These are phyloP conservation scores for Borostomias antarcticus DNA, from an alignment of 2,797 vertebrate genomes.

Conservation along the genomic window DNA sequence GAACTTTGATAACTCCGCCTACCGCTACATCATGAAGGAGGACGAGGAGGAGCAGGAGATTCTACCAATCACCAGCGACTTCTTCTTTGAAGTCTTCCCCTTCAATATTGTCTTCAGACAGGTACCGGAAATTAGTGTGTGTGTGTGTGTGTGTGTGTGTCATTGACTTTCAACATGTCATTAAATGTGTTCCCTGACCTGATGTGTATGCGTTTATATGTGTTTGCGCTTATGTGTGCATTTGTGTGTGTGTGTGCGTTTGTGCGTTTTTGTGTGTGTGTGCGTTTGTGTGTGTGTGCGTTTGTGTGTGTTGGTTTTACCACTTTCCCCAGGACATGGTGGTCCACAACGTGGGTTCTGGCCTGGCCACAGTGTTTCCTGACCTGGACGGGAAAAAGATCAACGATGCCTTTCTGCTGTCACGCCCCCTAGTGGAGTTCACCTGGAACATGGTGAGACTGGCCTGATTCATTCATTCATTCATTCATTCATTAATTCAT, in stretches of 20 bases:
- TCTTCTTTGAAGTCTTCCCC: constrained; percentile 82
- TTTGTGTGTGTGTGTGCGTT: too few relatives aligned
- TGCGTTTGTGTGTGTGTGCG: too few relatives aligned
- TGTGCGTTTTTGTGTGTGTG: too few relatives aligned
- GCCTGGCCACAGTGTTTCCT: constrained; percentile 76
- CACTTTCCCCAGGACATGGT: constrained; percentile 77
- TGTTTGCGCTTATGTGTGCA: too few relatives aligned
- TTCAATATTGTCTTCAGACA: constrained; percentile 83
- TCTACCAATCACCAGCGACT: constrained; percentile 79
- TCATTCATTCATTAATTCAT: too few relatives aligned
- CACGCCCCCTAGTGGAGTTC: constrained; percentile 80
- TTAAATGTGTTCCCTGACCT: too few relatives aligned
- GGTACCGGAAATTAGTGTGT: too few relatives aligned
- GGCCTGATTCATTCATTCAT: too few relatives aligned
- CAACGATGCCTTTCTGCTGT: constrained; percentile 75
- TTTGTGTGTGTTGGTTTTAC: too few relatives aligned
- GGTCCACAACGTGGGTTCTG: constrained; percentile 78
- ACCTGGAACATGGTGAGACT: constrained; percentile 79
- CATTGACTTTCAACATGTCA: too few relatives aligned
- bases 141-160: background rate
- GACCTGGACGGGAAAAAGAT: constrained; percentile 82
- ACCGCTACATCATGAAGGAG: constrained; percentile 80
- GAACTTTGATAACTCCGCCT: constrained; percentile 82
- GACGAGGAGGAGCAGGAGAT: constrained; percentile 79
- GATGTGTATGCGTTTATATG: too few relatives aligned